Base-by-base conservation (phyloP, 1,140 invertebrate species). In the Bilobella aurantiaca region DNA sequence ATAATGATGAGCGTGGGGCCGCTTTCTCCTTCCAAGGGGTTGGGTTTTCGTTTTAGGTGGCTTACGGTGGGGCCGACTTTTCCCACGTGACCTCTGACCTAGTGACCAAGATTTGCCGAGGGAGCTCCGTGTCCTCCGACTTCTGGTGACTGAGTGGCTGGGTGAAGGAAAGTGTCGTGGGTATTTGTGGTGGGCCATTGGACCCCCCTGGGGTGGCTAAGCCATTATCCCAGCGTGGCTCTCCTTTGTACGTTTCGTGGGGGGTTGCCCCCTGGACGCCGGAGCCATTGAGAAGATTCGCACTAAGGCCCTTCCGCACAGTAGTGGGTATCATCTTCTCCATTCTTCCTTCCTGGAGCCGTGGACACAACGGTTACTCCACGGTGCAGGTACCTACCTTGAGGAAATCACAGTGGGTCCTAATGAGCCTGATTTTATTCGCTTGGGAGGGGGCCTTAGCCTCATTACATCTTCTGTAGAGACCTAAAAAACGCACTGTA, bases 151-250 rank as follows among this genome's bases (percentile, higher is more conserved):
- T 16, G 49, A 53, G 49, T 53, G 49, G 49, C 34, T 42, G 49
- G 12, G 5, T 14, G 49, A 8, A 53, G 12, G n/a, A 12, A 12
- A 53, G 23, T 53, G 49, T 53, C 49, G 49, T 53, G 49, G 49
- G 49, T 12, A 53, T 42, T 42, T 53, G 23, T 53, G 23, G 49
- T 53, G 49, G 49, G 49, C 49, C 49, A 23, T 69, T 59, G 69
- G 68, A 70, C 68, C 68, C 69, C 71, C 66, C 69, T 64, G 69
- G 66, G 70, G 68, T 70, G 66, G 64, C 68, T 73, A 73, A 73
- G 71, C 71, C 69, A 73, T 73, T 73, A 73, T 70, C 71, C 56
- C 71, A 70, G 68, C 68, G 59, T 73, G 71, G 68, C 68, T 66
- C 69, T 69, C 67, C 53, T 73, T 73, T 73, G 68, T 73, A 65